Conservation (phyloP, 2,113 vertebrate genomes). For the Tenrec ecaudatus region DNA sequence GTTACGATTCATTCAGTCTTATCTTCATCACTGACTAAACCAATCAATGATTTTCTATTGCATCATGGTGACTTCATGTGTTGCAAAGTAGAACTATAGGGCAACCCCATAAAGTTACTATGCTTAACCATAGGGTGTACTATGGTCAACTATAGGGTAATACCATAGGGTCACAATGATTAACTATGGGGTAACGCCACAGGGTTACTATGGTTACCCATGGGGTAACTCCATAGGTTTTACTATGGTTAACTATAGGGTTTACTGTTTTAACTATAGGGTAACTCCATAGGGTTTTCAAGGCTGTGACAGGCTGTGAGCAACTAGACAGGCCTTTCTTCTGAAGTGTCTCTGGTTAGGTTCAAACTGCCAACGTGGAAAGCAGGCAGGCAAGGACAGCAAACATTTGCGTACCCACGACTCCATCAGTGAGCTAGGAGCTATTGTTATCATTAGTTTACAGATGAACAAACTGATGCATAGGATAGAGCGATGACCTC, state of each 20-base stretch:
- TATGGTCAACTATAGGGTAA: too few relatives aligned
- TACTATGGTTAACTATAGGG: too few relatives aligned
- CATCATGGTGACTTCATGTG: neutral
- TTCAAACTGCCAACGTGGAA: neutral
- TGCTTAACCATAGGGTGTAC: too few relatives aligned
- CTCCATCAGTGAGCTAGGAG: neutral
- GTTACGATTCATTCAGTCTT: neutral
- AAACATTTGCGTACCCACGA: neutral
- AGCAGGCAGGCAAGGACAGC: neutral
- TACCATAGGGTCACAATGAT: too few relatives aligned
- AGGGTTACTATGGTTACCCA: too few relatives aligned
- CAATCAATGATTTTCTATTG: neutral
- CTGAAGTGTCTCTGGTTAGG: neutral
- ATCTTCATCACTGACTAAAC: neutral
- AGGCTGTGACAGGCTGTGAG: neutral
- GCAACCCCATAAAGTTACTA: too few relatives aligned
- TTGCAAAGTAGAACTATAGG: neutral
- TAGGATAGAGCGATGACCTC: neutral
- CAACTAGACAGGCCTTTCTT: too few relatives aligned
- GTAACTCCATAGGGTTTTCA: neutral
- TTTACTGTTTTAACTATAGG: too few relatives aligned
- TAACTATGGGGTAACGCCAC: too few relatives aligned
- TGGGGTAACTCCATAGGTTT: neutral
- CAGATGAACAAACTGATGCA: neutral
- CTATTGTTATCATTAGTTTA: neutral